Conservation (phyloP, 64 coral and sea anemone species). For the Orbicella faveolata region DNA sequence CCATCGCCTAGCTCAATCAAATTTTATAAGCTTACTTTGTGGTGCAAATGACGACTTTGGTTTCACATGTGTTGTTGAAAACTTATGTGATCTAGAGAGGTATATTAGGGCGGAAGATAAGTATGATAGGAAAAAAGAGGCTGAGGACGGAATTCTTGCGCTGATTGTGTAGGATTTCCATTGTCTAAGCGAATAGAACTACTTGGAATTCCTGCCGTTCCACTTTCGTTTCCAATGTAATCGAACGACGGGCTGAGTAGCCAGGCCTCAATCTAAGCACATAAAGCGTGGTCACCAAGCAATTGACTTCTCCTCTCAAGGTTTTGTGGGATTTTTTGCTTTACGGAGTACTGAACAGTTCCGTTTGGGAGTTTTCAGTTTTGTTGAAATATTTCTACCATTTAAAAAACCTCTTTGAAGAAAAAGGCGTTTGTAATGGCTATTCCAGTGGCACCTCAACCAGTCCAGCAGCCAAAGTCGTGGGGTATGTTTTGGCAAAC, state of each 20-base stretch:
- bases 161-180: neutral
- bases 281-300: constrained; percentile 6
- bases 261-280: neutral
- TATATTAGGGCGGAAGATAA: neutral
- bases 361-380: neutral
- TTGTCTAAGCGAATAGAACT: neutral
- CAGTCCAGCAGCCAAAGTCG: constrained; percentile 91
- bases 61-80: neutral
- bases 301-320: neutral
- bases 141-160: neutral
- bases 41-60: neutral
- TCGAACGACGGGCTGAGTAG: neutral
- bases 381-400: constrained; percentile 1
- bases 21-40: neutral
- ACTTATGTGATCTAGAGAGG: neutral
- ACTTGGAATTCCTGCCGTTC: neutral
- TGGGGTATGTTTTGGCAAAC: constrained; percentile 73
- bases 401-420: neutral
- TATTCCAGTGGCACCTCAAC: constrained; percentile 76
- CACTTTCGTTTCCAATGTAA: neutral
- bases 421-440: constrained; percentile 52
- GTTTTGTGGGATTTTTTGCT: neutral
- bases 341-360: neutral
- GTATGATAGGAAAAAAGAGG: neutral
- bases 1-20: constrained; percentile 20